These are phyloP conservation scores for Arrhamphus sclerolepis DNA, from an alignment of 2,797 vertebrate species.

Conservation along the genomic window DNA sequence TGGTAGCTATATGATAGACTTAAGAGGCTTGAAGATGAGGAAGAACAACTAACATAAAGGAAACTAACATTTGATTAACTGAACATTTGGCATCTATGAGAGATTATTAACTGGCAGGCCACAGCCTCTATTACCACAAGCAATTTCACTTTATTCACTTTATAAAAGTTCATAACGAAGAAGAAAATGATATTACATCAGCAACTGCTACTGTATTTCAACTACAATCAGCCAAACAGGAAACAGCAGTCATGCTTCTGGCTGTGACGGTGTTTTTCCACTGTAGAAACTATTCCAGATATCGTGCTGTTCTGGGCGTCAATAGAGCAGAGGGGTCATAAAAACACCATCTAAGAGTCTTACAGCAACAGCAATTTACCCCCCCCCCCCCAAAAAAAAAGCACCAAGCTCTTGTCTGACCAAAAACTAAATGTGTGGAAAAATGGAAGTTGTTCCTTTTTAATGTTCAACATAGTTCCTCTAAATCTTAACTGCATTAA, in stretches of 20 bases:
- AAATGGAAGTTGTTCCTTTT: not conserved
- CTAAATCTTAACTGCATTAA: not conserved
- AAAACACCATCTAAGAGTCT: conserved; percentile 38
- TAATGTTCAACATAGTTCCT: not conserved
- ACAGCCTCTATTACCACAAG: no score
- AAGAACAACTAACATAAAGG: not conserved
- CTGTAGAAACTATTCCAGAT: conserved; percentile 43
- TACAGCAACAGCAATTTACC: conserved; percentile 16
- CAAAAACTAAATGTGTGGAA: not conserved
- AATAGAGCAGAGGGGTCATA: conserved; percentile 34
- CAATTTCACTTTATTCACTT: no score
- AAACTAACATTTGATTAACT: not conserved
- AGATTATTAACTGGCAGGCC: conserved; percentile 20
- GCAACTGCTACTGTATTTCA: conserved; percentile 42
- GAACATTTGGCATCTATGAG: conserved; percentile 2
- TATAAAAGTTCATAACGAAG: not conserved
- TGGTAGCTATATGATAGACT: no score
- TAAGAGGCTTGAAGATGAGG: no score
- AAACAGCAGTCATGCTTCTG: conserved; percentile 60
- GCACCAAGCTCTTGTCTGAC: conserved; percentile 1
- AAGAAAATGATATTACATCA: conserved; percentile 28
- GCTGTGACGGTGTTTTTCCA: conserved; percentile 61
- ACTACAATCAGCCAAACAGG: conserved; percentile 59
- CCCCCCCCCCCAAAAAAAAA: conserved; percentile 2
- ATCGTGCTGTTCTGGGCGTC: conserved; percentile 37